Base-by-base conservation (phyloP, 2,888 invertebrate species). In the Cataglyphis livida region DNA sequence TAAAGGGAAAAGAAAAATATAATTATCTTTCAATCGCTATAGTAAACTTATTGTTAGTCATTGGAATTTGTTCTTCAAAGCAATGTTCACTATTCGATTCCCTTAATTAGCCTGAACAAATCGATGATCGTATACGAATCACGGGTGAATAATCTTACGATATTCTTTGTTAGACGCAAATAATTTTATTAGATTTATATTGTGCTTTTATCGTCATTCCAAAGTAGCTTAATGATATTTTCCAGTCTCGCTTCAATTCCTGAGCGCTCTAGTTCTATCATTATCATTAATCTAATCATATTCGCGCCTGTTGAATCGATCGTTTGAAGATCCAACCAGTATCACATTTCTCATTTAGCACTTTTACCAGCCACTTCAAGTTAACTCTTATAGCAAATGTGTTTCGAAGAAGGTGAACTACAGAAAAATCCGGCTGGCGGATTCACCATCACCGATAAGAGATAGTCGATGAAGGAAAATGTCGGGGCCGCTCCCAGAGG, bases 381-480 rank as follows among this genome's bases (percentile, higher is more conserved):
- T 10, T 41, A 12, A 1, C 44, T 59, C 18, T 9, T 41, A 54
- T 15, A 1, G 32, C 9, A n/a, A 71, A 18, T 21, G 57, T 4
- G 21, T 44, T 48, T 21, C 25, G 6, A 44, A 73, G 38, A 32
- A 44, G 12, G 32, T 71, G 44, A 35, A 73, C 71, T 76, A 6
- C n/a, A n/a, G 38, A 78, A 51, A 51, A 59, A 32, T 28, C 59
- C 10, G 12, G 41, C 35, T 25, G 6, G 32, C 73, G 28, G 21
- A 41, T 81, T 51, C 51, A 64, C 54, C 62, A 15, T 51, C 25
- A 9, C 21, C 51, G 44, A 21, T 75, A 65, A 57, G 57, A 64
- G 59, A 54, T 18, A 75, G 81, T 81, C 75, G 83, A 79, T 68
- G 54, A 78, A 75, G 48, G 48, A 83, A 62, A 62, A 28, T 28